Conservation (phyloP, 2,888 invertebrate genomes). For the Phortica okadai region DNA sequence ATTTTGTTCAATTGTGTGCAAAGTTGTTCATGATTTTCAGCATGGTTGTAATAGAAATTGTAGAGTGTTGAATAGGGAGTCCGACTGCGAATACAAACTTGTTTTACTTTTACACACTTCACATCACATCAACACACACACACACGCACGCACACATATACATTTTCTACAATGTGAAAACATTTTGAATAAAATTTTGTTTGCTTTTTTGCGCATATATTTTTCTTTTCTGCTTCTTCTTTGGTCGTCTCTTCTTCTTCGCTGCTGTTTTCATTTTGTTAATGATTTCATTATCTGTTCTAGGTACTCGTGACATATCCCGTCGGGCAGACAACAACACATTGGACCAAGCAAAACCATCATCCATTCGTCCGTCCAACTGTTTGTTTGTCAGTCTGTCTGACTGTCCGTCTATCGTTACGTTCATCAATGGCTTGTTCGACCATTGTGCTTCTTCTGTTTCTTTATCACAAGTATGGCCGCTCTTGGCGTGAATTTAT, state of each 20-base stretch:
- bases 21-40: constrained; percentile 7
- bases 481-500: constrained; percentile 66
- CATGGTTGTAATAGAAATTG: neutral
- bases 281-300: constrained; percentile 69
- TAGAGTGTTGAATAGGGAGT: neutral
- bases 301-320: constrained; percentile 14
- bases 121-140: no score
- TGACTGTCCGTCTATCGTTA: neutral
- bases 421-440: constrained; percentile 26
- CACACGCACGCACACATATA: neutral
- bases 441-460: neutral
- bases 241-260: constrained; percentile 14
- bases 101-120: neutral
- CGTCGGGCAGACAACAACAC: constrained; percentile 22
- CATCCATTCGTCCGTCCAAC: neutral
- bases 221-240: constrained; percentile 11
- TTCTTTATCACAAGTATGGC: constrained; percentile 3
- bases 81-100: neutral
- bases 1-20: constrained; percentile 36
- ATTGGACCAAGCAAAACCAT: neutral
- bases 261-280: constrained; percentile 63
- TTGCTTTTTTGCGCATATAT: constrained; percentile 2
- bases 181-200: constrained; percentile 33
- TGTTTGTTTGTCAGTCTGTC: neutral
- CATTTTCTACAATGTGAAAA: constrained; percentile 16